Evolutionary conservation across 1,140 invertebrate genomes (phyloP).

Genomic region (Calosoma granatense): DNA sequence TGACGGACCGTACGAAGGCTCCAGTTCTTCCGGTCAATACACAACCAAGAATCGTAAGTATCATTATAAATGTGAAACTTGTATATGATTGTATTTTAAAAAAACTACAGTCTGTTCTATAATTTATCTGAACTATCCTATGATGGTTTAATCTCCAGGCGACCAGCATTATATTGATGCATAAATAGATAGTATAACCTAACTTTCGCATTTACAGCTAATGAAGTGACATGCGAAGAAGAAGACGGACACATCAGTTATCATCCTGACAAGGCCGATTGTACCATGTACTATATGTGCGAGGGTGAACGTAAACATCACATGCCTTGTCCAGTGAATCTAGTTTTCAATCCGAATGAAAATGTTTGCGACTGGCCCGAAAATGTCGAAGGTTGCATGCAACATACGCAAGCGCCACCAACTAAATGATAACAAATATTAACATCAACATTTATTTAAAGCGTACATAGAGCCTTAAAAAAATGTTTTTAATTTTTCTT

Average conservation of each 20-base stretch:
- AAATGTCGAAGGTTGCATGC: slow-evolving; percentile 80
- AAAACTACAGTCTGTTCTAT: no score
- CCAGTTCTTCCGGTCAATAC: slow-evolving; percentile 58
- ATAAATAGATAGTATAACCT: no score
- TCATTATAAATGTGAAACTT: no score
- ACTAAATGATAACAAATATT: slow-evolving; percentile 32
- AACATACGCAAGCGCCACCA: slow-evolving; percentile 69
- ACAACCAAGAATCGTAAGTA: slow-evolving; percentile 80
- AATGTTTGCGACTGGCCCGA: slow-evolving; percentile 95
- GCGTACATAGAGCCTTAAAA: background rate
- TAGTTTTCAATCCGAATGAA: slow-evolving; percentile 87
- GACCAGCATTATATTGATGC: no score
- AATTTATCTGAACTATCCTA: no score
- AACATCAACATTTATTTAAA: background rate
- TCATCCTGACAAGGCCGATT: slow-evolving; percentile 81
- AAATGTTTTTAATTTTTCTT: slow-evolving; percentile 2
- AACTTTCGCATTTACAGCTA: slow-evolving; percentile 61
- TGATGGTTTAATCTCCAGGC: no score
- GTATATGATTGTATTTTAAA: slow-evolving; percentile 14
- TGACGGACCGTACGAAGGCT: slow-evolving; percentile 75
- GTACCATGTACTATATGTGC: slow-evolving; percentile 92
- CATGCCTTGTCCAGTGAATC: slow-evolving; percentile 91
- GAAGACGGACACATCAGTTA: slow-evolving; percentile 90
- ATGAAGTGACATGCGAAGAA: slow-evolving; percentile 81
- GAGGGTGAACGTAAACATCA: slow-evolving; percentile 91